These are phyloP conservation scores for Oceanites oceanicus DNA, from an alignment of 2,113 vertebrate species.

Conservation along the genomic window DNA sequence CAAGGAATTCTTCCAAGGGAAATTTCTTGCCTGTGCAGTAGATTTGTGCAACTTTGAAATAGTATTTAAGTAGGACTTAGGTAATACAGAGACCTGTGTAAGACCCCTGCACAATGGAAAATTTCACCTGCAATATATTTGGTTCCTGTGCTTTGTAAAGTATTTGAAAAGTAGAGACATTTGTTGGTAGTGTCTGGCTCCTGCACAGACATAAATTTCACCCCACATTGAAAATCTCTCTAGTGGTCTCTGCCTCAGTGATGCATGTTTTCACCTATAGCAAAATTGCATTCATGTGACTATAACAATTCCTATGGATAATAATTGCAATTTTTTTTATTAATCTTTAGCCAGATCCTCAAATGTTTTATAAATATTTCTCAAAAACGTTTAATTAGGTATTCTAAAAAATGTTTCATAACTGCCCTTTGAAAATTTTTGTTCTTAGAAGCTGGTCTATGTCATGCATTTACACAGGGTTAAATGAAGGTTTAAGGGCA, in stretches of 20 bases:
- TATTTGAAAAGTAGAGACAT: conserved; percentile 10
- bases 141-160: neutral
- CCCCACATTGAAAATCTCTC: neutral
- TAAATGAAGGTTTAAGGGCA: neutral
- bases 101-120: conserved; percentile 1
- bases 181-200: neutral
- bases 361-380: neutral
- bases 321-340: neutral
- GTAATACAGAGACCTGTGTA: conserved; percentile 44
- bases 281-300: neutral
- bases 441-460: neutral
- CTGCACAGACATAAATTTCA: neutral
- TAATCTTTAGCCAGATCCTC: neutral
- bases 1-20: conserved; percentile 40
- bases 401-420: neutral
- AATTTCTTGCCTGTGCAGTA: conserved; percentile 1
- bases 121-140: conserved; percentile 54
- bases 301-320: neutral
- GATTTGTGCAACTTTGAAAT: conserved; percentile 15
- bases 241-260: neutral
- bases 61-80: conserved; percentile 34
- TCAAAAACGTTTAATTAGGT: neutral
- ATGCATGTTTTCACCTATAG: neutral
- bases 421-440: neutral
- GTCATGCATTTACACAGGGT: neutral